phyloP scores from a whole-genome alignment of 2,113 vertebrate genomes.

The Dipodomys stephensi region DNA sequence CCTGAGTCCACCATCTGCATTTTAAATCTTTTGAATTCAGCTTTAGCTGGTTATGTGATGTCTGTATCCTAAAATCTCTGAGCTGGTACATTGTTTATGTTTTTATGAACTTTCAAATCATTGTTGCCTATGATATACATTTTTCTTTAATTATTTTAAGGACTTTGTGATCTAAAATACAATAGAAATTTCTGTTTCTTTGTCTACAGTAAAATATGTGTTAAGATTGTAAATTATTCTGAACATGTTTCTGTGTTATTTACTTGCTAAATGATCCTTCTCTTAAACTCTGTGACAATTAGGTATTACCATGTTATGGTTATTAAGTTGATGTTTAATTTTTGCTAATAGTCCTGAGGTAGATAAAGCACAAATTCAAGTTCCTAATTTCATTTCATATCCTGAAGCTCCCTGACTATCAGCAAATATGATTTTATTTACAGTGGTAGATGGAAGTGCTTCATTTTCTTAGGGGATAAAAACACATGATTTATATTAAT shows the following conservation, averaged over 20 bases:
- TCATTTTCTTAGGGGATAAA: conserved; percentile 9
- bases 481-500: conserved; percentile 15
- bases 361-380: conserved; percentile 47
- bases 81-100: not conserved
- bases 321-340: conserved; percentile 68
- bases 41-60: not conserved
- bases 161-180: not conserved
- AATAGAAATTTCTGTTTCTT: not conserved
- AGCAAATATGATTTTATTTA: conserved; percentile 46
- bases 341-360: conserved; percentile 51
- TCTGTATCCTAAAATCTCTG: not conserved
- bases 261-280: conserved; percentile 18
- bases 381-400: conserved; percentile 38
- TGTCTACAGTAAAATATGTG: not conserved
- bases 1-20: too few relatives aligned
- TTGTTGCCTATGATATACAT: not conserved
- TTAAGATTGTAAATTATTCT: not conserved
- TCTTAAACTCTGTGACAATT: not conserved
- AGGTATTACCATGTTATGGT: not conserved
- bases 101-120: not conserved
- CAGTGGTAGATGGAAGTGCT: not conserved
- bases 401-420: not conserved
- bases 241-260: not conserved
- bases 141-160: not conserved
- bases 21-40: not conserved